Evolutionary conservation across 2,888 invertebrate species (phyloP), one percentile per base, ranked within the genome.

Genomic region (Halocaridina rubra): DNA sequence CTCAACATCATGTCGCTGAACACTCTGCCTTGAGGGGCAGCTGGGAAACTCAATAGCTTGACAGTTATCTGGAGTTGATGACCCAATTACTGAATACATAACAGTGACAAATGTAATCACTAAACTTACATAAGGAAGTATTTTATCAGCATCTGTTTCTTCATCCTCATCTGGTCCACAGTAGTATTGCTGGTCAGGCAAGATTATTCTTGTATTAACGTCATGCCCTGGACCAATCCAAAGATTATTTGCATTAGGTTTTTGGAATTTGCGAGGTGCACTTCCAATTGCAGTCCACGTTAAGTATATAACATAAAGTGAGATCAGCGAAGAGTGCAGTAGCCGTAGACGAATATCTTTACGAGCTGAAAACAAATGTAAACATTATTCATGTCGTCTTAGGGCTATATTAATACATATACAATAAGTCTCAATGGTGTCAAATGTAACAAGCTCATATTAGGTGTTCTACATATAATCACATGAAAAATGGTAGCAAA

Each of bases 241-340:
- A 19, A 81, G 22, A 16, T 57, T 64, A 32, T 3, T 22, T 2
- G 5, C 22, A 0, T 67, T 22, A 10, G 29, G 53, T 22, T 75
- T 74, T 64, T 76, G 80, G 74, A 29, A 86, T 74, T 69, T 81
- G 59, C 84, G 88, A 7, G 92, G 91, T 88, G 91, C 91, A 89
- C 91, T 92, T n/a, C 90, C 90, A 13, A 92, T 85, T 2, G 91
- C 92, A 30, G 91, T 91, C 92, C 92, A 92, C 0, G 92, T 92
- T 32, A 92, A 89, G 88, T 91, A 92, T 59, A 91, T 90, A 1
- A 92, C 91, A 89, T 92, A 92, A 3, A 90, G 88, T 64, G 90
- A 90, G 78, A 92, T 91, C 4, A 92, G 89, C n/a, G 91, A 90
- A 0, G 91, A 90, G 86, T 92, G 92, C 3, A 92, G 89, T 2